These are phyloP conservation scores for Electrona antarctica DNA, from an alignment of 2,113 vertebrate species.

Conservation along the genomic window DNA sequence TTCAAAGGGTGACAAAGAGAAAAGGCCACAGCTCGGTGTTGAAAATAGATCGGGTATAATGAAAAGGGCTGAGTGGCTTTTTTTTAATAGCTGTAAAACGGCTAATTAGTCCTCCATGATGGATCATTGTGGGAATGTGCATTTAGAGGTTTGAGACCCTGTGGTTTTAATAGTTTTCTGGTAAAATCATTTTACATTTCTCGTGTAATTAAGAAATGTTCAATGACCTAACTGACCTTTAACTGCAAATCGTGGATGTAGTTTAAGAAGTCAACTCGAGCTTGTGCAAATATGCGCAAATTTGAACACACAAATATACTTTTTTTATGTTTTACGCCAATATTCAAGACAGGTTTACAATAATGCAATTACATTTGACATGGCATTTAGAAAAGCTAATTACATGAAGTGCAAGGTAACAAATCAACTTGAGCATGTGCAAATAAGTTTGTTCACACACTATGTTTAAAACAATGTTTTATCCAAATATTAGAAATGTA, in stretches of 20 bases:
- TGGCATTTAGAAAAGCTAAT: too few relatives aligned
- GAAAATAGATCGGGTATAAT: slow-evolving; percentile 63
- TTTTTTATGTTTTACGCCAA: neutral
- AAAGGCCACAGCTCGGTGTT: slow-evolving; percentile 38
- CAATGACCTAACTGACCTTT: slow-evolving; percentile 43
- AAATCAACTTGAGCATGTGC: too few relatives aligned
- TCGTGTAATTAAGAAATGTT: slow-evolving; percentile 55
- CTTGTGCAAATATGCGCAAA: slow-evolving; percentile 11
- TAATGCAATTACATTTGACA: too few relatives aligned
- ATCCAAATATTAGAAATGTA: too few relatives aligned
- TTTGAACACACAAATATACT: neutral
- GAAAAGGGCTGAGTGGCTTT: slow-evolving; percentile 58
- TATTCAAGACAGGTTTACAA: too few relatives aligned
- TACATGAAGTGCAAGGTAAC: too few relatives aligned
- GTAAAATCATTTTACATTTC: slow-evolving; percentile 69
- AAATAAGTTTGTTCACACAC: too few relatives aligned
- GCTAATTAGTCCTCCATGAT: slow-evolving; percentile 67
- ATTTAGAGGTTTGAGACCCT: slow-evolving; percentile 60
- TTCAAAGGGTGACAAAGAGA: slow-evolving; percentile 47
- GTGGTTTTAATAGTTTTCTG: slow-evolving; percentile 62
- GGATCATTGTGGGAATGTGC: slow-evolving; percentile 53
- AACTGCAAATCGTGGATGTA: neutral
- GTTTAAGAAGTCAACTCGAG: too few relatives aligned
- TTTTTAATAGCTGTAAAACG: slow-evolving; percentile 66
- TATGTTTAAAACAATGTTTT: too few relatives aligned